phyloP scores from a whole-genome alignment of 2,888 invertebrate genomes.

The Malthinus seriepunctatus region DNA sequence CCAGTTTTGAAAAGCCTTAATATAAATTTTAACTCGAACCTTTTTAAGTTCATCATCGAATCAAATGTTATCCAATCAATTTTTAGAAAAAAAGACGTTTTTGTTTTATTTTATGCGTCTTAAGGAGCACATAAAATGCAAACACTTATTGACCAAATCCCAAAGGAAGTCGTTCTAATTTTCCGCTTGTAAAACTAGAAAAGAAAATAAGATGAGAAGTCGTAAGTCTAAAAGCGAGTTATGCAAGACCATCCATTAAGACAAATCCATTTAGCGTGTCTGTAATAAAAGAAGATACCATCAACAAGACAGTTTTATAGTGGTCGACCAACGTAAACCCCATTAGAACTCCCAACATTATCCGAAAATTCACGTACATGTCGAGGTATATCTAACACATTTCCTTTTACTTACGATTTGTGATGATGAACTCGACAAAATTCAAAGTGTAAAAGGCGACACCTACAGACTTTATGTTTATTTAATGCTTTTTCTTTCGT shows the following conservation, averaged over 20 bases:
- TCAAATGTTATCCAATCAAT: no score
- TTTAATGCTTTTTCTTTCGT: no score
- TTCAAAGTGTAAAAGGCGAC: not conserved
- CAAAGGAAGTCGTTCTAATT: constrained; percentile 17
- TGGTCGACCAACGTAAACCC: constrained; percentile 36
- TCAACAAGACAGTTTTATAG: constrained; percentile 47
- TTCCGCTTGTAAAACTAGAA: constrained; percentile 18
- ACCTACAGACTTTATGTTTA: not conserved
- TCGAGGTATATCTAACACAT: constrained; percentile 20
- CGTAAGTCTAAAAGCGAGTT: constrained; percentile 21
- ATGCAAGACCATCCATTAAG: constrained; percentile 43
- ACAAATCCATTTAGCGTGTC: constrained; percentile 47
- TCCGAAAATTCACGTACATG: constrained; percentile 11
- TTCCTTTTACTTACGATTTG: constrained; percentile 19
- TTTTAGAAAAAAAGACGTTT: no score
- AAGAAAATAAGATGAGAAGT: constrained; percentile 19
- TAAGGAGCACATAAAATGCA: constrained; percentile 18
- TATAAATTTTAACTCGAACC: constrained; percentile 38
- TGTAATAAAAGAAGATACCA: constrained; percentile 45
- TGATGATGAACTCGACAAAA: constrained; percentile 20
- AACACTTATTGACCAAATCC: constrained; percentile 20
- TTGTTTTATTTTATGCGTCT: not conserved
- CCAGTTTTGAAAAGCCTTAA: constrained; percentile 41
- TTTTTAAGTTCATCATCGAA: constrained; percentile 7
- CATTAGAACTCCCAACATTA: constrained; percentile 30